phyloP scores from a whole-genome alignment of 1,140 invertebrate species.

The Ceratosolen solmsi region DNA sequence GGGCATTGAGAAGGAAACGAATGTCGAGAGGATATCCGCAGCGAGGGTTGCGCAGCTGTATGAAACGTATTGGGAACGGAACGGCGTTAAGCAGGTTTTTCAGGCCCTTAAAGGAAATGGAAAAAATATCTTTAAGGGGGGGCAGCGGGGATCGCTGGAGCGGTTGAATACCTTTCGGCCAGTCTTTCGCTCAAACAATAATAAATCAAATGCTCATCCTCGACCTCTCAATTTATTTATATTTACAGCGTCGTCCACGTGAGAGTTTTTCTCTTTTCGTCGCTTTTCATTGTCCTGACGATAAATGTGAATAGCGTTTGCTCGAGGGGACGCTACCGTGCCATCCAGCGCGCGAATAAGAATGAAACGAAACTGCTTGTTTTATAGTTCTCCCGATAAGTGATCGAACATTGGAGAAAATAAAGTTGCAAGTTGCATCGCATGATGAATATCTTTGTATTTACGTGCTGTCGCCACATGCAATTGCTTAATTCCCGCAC shows the following conservation, averaged over 20 bases:
- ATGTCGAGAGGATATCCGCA: slow-evolving; percentile 37
- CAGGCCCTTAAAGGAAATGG: slow-evolving; percentile 30
- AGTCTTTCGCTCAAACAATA: not conserved
- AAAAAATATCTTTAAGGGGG: slow-evolving; percentile 34
- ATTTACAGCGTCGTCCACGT: slow-evolving; percentile 34
- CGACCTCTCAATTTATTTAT: slow-evolving; percentile 49
- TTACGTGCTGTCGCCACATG: not conserved
- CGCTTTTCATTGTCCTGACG: slow-evolving; percentile 28
- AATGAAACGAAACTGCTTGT: not conserved
- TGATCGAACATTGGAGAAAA: not conserved
- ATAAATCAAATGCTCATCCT: slow-evolving; percentile 45
- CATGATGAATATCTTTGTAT: not conserved
- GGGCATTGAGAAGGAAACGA: slow-evolving; percentile 16
- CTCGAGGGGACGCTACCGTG: not conserved
- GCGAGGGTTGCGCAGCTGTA: slow-evolving; percentile 29
- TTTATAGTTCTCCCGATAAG: not conserved
- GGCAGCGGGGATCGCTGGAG: too few species aligned
- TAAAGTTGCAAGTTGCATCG: not conserved
- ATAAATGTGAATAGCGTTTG: slow-evolving; percentile 23
- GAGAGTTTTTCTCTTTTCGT: slow-evolving; percentile 23
- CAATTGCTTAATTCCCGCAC: not conserved
- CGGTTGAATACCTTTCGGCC: not conserved
- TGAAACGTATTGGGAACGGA: not conserved
- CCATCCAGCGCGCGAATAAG: not conserved
- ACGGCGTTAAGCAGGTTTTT: slow-evolving; percentile 33